Evolutionary conservation across 2,888 invertebrate genomes (phyloP).

Genomic region (Thalpophila matura): DNA sequence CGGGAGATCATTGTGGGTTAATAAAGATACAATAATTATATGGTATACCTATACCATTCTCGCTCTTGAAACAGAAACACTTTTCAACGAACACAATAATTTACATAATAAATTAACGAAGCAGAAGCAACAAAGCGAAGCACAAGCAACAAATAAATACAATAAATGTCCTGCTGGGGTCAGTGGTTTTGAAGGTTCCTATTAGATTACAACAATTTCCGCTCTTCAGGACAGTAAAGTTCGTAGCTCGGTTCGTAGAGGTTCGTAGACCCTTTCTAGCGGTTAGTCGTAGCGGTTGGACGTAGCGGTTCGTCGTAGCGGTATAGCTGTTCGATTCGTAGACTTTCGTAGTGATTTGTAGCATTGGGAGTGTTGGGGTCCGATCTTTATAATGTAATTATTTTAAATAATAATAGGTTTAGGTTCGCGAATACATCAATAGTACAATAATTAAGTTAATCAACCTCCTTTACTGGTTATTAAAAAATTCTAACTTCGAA

Average conservation of each 20-base stretch:
- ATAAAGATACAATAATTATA: not conserved
- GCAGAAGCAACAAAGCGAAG: no score
- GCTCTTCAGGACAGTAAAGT: no score
- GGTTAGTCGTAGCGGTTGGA: not conserved
- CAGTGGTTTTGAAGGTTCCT: not conserved
- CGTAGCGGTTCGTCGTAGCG: not conserved
- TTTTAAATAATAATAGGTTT: conserved; percentile 1
- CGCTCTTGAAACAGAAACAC: not conserved
- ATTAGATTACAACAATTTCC: not conserved
- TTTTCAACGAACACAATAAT: not conserved
- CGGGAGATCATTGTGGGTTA: not conserved
- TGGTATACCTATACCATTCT: not conserved
- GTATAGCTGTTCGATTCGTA: not conserved
- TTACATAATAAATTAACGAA: no score
- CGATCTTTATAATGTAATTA: no score
- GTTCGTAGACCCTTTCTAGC: conserved; percentile 26
- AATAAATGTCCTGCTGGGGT: not conserved
- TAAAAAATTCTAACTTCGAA: conserved; percentile 25
- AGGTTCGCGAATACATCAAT: not conserved
- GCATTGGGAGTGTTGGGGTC: not conserved
- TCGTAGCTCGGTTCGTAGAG: conserved; percentile 6
- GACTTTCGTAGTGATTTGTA: not conserved
- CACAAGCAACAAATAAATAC: not conserved
- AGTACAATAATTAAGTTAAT: no score
- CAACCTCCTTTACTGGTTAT: conserved; percentile 6